Evolutionary conservation across 1,140 invertebrate species (phyloP).

Genomic region (Drosophila ambigua): DNA sequence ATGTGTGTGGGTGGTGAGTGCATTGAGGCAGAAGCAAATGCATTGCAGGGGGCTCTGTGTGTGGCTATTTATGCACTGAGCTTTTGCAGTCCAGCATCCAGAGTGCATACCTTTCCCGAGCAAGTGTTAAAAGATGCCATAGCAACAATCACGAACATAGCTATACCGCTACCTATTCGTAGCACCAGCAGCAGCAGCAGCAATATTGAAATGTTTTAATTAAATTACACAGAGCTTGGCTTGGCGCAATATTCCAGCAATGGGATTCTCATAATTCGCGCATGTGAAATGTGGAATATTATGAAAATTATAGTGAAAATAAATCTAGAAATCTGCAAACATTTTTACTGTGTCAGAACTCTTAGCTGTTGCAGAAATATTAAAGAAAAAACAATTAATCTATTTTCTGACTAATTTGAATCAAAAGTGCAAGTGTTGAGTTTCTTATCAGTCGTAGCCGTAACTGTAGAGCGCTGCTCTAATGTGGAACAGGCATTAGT

Average conservation of each 20-base stretch:
- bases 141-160: conserved; percentile 26
- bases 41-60: conserved; percentile 11
- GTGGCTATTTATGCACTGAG: conserved; percentile 40
- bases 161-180: not conserved
- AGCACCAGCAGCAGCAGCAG: conserved; percentile 22
- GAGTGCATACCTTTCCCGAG: not conserved
- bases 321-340: too few relatives aligned
- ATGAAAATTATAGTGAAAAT: too few relatives aligned
- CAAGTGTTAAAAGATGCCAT: conserved; percentile 29
- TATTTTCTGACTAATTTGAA: too few relatives aligned
- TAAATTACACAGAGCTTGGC: conserved; percentile 33
- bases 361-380: too few relatives aligned
- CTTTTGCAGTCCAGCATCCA: conserved; percentile 7
- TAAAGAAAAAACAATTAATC: too few relatives aligned
- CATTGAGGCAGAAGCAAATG: not conserved
- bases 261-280: not conserved
- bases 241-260: not conserved
- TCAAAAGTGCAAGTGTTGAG: too few relatives aligned
- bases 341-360: too few relatives aligned
- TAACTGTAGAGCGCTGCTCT: too few relatives aligned
- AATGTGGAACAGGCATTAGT: too few relatives aligned
- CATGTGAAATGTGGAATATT: too few relatives aligned
- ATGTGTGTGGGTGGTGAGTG: conserved; percentile 36
- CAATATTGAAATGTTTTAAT: conserved; percentile 56
- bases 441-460: too few relatives aligned